These are phyloP conservation scores for Augochlora pura DNA, from an alignment of 1,140 invertebrate species.

Conservation along the genomic window DNA sequence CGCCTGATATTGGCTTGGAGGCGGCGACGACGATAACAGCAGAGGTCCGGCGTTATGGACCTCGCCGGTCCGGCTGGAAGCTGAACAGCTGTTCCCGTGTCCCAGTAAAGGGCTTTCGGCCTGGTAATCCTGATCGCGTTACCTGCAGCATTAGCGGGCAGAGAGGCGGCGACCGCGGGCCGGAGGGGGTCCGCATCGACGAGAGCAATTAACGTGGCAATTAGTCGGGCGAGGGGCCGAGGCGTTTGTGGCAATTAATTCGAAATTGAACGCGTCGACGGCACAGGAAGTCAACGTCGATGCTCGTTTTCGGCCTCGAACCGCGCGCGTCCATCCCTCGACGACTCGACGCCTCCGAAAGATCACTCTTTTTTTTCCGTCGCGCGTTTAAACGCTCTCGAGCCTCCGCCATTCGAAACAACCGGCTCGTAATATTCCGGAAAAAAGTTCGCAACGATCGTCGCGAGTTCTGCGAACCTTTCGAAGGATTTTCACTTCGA, in stretches of 20 bases:
- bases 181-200: slow-evolving; percentile 5
- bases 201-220: slow-evolving; percentile 71
- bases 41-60: background rate
- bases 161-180: background rate
- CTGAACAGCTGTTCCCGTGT: slow-evolving; percentile 16
- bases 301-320: slow-evolving; percentile 17
- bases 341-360: background rate
- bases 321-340: too few relatives aligned
- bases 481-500: too few relatives aligned
- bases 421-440: too few relatives aligned
- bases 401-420: too few relatives aligned
- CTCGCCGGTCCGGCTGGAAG: background rate
- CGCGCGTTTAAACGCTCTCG: too few relatives aligned
- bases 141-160: slow-evolving; percentile 25
- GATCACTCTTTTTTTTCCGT: background rate
- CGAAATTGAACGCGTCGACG: slow-evolving; percentile 65
- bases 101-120: slow-evolving; percentile 32
- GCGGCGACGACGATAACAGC: too few relatives aligned
- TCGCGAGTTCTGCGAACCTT: too few relatives aligned
- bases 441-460: too few relatives aligned
- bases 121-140: slow-evolving; percentile 33
- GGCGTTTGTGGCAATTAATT: slow-evolving; percentile 65
- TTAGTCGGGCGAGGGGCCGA: slow-evolving; percentile 56
- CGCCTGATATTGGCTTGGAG: too few relatives aligned
- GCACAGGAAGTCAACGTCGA: slow-evolving; percentile 68